phyloP scores from a whole-genome alignment of 2,113 vertebrate genomes.

The Oncorhynchus kisutch region DNA sequence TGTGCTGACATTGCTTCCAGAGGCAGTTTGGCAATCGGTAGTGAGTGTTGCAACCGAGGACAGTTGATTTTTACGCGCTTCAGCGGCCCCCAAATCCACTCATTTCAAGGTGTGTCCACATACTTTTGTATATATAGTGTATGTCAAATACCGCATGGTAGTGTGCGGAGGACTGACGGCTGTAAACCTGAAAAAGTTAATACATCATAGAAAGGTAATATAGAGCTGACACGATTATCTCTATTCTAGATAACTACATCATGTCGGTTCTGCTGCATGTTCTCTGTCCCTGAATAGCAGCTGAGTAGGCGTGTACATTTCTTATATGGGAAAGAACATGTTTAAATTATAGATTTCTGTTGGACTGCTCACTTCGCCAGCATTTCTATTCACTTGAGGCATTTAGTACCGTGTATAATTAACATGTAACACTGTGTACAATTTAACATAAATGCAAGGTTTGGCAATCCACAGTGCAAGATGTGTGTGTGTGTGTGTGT shows the following conservation, averaged over 20 bases:
- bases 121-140: no score
- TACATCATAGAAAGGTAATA: background rate
- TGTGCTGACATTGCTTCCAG: no score
- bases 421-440: slow-evolving; percentile 10
- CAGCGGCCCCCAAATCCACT: no score
- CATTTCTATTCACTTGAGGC: background rate
- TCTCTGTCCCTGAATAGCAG: no score
- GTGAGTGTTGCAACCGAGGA: no score
- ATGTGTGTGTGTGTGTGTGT: slow-evolving; percentile 11
- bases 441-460: slow-evolving; percentile 33
- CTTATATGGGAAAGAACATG: no score
- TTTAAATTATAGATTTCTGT: background rate
- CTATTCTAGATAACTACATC: background rate
- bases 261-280: background rate
- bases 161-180: background rate
- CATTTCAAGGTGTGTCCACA: no score
- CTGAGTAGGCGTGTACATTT: no score
- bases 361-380: slow-evolving; percentile 1
- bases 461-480: slow-evolving; percentile 57
- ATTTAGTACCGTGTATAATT: no score
- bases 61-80: no score
- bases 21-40: no score
- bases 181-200: background rate
- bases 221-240: background rate
- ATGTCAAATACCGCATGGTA: background rate